phyloP scores from a whole-genome alignment of 2,888 invertebrate genomes.

The Eucriotettix oculatus region DNA sequence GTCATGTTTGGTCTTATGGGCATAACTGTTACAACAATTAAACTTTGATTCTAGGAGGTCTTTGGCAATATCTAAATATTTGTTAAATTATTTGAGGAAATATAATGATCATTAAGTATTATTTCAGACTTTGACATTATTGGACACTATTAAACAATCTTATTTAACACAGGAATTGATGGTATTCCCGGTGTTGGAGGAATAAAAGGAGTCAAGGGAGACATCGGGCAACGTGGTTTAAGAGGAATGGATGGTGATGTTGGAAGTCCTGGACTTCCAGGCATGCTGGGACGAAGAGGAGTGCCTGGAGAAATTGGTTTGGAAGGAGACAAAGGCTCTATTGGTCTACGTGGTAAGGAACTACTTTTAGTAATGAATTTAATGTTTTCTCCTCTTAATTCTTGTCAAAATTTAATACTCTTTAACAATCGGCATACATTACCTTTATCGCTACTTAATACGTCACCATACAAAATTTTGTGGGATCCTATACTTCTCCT shows the following conservation, averaged over 20 bases:
- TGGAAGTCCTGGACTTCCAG: slow-evolving; percentile 24
- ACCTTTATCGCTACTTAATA: too few relatives aligned
- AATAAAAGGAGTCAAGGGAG: slow-evolving; percentile 25
- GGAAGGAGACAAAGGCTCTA: slow-evolving; percentile 15
- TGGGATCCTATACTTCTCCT: too few relatives aligned
- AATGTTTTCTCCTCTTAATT: slow-evolving; percentile 1
- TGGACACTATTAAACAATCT: too few relatives aligned
- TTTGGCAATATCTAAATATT: too few relatives aligned
- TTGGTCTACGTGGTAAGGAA: slow-evolving; percentile 11
- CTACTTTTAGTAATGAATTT: background rate
- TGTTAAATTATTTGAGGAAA: too few relatives aligned
- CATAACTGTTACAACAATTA: too few relatives aligned
- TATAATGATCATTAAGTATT: too few relatives aligned
- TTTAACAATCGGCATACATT: background rate
- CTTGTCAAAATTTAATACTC: background rate
- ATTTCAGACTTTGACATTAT: too few relatives aligned
- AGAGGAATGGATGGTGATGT: slow-evolving; percentile 22
- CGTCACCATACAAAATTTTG: too few relatives aligned
- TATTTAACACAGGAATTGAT: slow-evolving; percentile 18
- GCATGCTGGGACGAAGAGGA: slow-evolving; percentile 25
- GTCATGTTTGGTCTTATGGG: too few relatives aligned
- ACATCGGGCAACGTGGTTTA: slow-evolving; percentile 21
- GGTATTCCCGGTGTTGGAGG: slow-evolving; percentile 21
- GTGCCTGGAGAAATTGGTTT: slow-evolving; percentile 18
- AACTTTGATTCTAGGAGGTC: too few relatives aligned